Percentiles rank a stretch among this genome's conserved stretches.
These are phyloP conservation scores for Tenodera sinensis DNA, from an alignment of 2,888 invertebrate species.

Conservation along the genomic window DNA sequence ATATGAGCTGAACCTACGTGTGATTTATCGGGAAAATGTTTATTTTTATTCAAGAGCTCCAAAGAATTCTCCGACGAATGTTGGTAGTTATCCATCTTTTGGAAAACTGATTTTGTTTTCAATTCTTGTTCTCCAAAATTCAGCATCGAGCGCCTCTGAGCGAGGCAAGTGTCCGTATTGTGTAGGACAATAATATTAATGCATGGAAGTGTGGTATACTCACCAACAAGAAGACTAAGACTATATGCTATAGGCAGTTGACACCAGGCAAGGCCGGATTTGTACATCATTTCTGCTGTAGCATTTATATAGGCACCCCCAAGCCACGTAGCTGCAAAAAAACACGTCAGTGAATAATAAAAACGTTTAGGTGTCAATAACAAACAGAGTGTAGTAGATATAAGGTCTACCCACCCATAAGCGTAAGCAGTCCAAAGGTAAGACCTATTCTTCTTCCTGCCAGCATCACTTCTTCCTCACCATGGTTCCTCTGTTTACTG, in stretches of 20 bases:
- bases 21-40: too few relatives aligned
- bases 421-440: not conserved
- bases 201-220: constrained; percentile 34
- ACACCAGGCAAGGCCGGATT: constrained; percentile 56
- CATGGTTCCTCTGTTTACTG: not conserved
- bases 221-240: constrained; percentile 62
- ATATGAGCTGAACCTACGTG: too few relatives aligned
- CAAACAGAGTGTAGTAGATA: not conserved
- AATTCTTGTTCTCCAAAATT: too few relatives aligned
- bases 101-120: too few relatives aligned
- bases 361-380: not conserved
- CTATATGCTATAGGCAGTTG: constrained; percentile 68
- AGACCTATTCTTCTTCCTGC: not conserved
- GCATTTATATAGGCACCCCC: constrained; percentile 58
- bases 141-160: too few relatives aligned
- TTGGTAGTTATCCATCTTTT: too few relatives aligned
- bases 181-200: too few relatives aligned
- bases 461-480: not conserved
- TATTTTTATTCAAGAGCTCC: too few relatives aligned
- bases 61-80: too few relatives aligned
- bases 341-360: not conserved
- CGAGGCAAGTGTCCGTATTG: too few relatives aligned
- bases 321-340: not conserved
- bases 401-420: not conserved
- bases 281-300: constrained; percentile 64